These are phyloP conservation scores for Tachysurus vachellii DNA, from an alignment of 2,113 vertebrate species.

Conservation along the genomic window DNA sequence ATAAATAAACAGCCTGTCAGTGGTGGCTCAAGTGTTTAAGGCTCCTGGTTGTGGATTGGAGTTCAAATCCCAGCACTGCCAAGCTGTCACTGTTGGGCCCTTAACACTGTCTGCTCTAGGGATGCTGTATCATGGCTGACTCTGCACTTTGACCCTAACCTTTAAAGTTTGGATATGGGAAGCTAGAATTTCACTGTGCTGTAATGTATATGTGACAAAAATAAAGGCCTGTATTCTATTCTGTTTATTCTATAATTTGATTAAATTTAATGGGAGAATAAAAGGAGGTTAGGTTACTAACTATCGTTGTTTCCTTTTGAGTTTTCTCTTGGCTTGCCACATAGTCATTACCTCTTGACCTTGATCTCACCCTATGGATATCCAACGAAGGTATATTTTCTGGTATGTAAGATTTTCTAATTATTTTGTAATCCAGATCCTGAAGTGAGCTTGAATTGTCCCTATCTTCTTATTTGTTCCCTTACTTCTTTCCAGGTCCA, in stretches of 20 bases:
- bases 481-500: neutral
- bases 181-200: no score
- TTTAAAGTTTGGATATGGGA: no score
- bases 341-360: neutral
- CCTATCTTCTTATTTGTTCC: neutral
- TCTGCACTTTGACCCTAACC: no score
- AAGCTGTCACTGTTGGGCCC: no score
- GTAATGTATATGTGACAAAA: no score
- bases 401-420: neutral
- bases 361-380: neutral
- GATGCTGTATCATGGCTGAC: no score
- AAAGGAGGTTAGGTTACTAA: neutral
- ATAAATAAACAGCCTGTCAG: conserved; percentile 7
- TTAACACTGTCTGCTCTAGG: no score
- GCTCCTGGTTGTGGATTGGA: no score
- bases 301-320: neutral
- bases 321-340: neutral
- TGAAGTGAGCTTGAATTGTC: neutral
- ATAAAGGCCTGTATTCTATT: no score
- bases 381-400: neutral
- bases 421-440: neutral
- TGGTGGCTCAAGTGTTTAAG: neutral
- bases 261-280: neutral
- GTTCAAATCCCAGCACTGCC: no score
- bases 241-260: no score